phyloP scores from a whole-genome alignment of 2,888 invertebrate species.

The Pasiphila rectangulata region DNA sequence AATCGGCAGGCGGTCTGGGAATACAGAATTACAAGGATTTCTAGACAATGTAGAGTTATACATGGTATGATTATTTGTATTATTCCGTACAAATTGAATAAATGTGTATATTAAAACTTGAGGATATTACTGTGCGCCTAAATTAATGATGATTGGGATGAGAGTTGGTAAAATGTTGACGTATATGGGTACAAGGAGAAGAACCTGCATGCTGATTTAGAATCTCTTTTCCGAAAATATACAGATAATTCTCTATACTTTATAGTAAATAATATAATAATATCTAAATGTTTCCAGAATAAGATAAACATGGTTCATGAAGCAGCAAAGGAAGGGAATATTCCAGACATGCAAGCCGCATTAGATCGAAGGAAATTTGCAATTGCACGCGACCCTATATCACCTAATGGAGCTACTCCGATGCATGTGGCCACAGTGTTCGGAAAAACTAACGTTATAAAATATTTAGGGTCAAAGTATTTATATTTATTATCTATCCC shows the following conservation, averaged over 20 bases:
- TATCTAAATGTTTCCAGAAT: conserved; percentile 74
- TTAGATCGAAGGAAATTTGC: conserved; percentile 95
- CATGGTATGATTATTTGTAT: conserved; percentile 84
- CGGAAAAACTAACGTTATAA: conserved; percentile 89
- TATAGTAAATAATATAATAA: not conserved
- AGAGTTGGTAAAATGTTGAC: no score
- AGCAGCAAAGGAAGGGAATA: conserved; percentile 91
- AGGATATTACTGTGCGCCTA: no score
- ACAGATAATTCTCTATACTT: no score
- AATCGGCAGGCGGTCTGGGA: conserved; percentile 84
- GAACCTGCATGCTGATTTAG: no score
- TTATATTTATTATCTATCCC: not conserved
- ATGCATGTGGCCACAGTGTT: conserved; percentile 92
- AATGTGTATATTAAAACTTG: not conserved
- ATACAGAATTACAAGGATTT: conserved; percentile 91
- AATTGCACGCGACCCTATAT: conserved; percentile 90
- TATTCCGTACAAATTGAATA: not conserved
- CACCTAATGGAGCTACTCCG: conserved; percentile 91
- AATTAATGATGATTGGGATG: no score
- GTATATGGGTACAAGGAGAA: no score
- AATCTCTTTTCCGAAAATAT: no score
- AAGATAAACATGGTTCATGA: conserved; percentile 94
- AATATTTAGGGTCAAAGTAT: conserved; percentile 81
- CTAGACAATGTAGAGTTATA: conserved; percentile 92
- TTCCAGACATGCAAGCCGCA: conserved; percentile 91